Base-by-base conservation (phyloP, 2,888 invertebrate genomes). In the Apamea monoglypha region DNA sequence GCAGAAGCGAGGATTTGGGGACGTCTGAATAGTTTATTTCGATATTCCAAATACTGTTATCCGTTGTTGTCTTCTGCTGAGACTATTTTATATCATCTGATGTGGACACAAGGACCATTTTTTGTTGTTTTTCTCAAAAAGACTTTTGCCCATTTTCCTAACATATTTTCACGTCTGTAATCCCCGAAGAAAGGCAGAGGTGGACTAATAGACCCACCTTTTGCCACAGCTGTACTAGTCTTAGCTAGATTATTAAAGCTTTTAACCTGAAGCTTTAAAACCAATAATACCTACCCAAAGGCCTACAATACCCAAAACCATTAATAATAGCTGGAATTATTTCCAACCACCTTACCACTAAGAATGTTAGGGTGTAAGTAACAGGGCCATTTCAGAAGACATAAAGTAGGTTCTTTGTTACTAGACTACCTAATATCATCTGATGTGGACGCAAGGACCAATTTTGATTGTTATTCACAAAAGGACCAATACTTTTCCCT, bases 1-100 rank as follows among this genome's bases (percentile, higher is more conserved):
- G 84, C 44, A 56, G 10, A 32, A 73, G 90, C 87, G 87, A 44
- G 14, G 14, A 25, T 10, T 88, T 80, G 82, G 44, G 14, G 1
- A n/a, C 2, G 6, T n/a, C 16, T 25, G 14, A 44, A 69, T 36
- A 18, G 36, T 40, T 66, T 47, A 29, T 44, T 61, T 40, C 2
- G 7, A 25, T 61, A 68, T 74, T 40, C 1, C 3, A 14, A 56
- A 32, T 66, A 40, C 29, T n/a, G 12, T 32, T 53, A n/a, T 32
- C 12, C n/a, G 56, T n/a, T 12, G 1, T n/a, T n/a, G 29, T 4
- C 25, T 64, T 29, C 18, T 29, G 7, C 6, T 10, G 18, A 14
- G n/a, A 66, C 12, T 73, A 14, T 21, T 2, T 14, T 6, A 25
- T n/a, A 72, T 36, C 0, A 7, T 21, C 7, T 7, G 7, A 7